phyloP scores from a whole-genome alignment of 2,797 vertebrate species.

The Lepidocolaptes lacrymiger region DNA sequence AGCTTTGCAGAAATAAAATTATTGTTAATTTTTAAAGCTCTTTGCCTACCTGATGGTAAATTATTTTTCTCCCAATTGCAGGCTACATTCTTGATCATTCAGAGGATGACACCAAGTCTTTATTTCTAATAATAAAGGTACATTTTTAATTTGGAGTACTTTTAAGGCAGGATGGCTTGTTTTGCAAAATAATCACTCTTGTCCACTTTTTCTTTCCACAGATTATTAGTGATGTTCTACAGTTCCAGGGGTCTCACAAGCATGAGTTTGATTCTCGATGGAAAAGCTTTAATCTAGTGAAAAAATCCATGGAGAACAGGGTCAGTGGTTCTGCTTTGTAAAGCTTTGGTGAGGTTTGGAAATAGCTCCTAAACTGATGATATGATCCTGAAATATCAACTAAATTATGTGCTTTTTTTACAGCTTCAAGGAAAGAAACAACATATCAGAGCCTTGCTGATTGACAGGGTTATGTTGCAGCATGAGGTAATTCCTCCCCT shows the following conservation, averaged over 20 bases:
- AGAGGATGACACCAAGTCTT: constrained; percentile 96
- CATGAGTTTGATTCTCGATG: constrained; percentile 97
- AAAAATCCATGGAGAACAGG: constrained; percentile 98
- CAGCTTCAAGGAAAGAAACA: constrained; percentile 96
- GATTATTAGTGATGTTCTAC: constrained; percentile 94
- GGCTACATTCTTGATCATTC: constrained; percentile 93
- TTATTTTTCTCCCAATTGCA: constrained; percentile 59
- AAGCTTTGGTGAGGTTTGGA: not conserved
- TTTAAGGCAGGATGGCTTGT: not conserved
- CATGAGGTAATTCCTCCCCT: constrained; percentile 86
- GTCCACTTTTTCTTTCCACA: constrained; percentile 58
- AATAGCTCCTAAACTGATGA: not conserved
- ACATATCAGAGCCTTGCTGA: constrained; percentile 93
- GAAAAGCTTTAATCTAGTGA: constrained; percentile 98
- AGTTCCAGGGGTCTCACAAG: constrained; percentile 96
- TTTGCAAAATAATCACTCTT: not conserved
- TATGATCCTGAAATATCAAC: not conserved
- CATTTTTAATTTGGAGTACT: not conserved
- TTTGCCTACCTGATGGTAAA: not conserved
- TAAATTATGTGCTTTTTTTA: constrained; percentile 36
- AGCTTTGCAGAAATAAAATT: not conserved
- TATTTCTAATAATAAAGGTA: constrained; percentile 99
- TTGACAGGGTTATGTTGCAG: constrained; percentile 97
- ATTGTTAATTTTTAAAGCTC: not conserved
- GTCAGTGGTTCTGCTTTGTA: constrained; percentile 77